phyloP scores from a whole-genome alignment of 2,113 vertebrate species.

The Gymnarchus niloticus region DNA sequence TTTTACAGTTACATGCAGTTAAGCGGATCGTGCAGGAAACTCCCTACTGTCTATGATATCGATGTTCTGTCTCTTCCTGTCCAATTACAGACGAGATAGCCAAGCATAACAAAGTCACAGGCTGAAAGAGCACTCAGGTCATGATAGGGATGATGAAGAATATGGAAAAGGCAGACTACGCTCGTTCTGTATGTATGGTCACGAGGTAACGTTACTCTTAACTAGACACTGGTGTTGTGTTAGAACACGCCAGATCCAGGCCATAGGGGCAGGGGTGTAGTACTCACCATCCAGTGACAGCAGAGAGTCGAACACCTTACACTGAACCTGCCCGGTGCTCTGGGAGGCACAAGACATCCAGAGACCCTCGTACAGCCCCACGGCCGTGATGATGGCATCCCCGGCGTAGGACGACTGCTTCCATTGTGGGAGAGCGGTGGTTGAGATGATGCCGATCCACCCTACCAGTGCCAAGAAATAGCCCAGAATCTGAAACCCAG shows the following conservation, averaged over 20 bases:
- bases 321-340: slow-evolving; percentile 96
- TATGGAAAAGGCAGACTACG: background rate
- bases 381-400: slow-evolving; percentile 93
- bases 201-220: too few relatives aligned
- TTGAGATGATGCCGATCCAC: slow-evolving; percentile 84
- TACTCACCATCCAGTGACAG: slow-evolving; percentile 89
- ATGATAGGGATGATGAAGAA: background rate
- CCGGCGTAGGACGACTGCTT: slow-evolving; percentile 90
- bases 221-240: background rate
- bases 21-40: background rate
- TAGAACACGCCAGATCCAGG: background rate
- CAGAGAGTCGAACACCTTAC: slow-evolving; percentile 93
- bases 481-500: slow-evolving; percentile 82
- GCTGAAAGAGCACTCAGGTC: background rate
- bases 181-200: background rate
- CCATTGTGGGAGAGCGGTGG: slow-evolving; percentile 85
- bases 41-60: background rate
- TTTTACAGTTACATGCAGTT: background rate
- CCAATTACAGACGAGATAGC: background rate
- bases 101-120: background rate
- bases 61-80: background rate
- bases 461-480: slow-evolving; percentile 82
- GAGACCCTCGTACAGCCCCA: slow-evolving; percentile 90
- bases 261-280: background rate
- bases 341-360: slow-evolving; percentile 98